These are phyloP conservation scores for Athene cunicularia DNA, from an alignment of 2,113 vertebrate genomes.

Conservation along the genomic window DNA sequence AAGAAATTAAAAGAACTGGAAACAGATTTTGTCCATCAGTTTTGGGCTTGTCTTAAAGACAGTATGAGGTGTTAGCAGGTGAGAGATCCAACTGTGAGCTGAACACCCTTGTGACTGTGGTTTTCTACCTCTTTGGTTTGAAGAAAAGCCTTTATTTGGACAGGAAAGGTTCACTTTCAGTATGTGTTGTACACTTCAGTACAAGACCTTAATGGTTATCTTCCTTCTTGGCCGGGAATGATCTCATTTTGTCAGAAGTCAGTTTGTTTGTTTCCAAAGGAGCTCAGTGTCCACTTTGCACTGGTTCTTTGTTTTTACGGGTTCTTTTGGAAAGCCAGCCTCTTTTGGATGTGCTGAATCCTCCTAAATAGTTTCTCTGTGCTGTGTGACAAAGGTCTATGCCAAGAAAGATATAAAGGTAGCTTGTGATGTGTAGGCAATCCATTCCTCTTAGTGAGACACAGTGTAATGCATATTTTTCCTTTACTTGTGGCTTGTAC, in stretches of 20 bases:
- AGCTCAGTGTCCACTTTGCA: not conserved
- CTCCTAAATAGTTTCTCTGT: slow-evolving; percentile 46
- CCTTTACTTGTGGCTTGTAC: slow-evolving; percentile 53
- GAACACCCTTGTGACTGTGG: not conserved
- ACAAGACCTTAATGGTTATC: not conserved
- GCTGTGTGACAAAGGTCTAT: slow-evolving; percentile 5
- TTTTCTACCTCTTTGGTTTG: not conserved
- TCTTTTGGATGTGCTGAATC: not conserved
- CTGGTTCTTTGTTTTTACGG: slow-evolving; percentile 6
- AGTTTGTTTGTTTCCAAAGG: not conserved
- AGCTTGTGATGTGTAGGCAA: slow-evolving; percentile 38
- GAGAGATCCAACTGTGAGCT: not conserved
- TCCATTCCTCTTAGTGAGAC: slow-evolving; percentile 34
- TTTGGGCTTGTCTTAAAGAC: not conserved
- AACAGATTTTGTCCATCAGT: not conserved
- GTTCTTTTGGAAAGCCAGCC: not conserved
- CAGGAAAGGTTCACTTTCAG: not conserved
- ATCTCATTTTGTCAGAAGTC: not conserved
- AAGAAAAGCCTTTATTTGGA: not conserved
- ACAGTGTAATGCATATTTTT: slow-evolving; percentile 31
- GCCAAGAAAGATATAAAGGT: slow-evolving; percentile 66
- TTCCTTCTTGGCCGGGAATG: not conserved
- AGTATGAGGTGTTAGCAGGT: not conserved
- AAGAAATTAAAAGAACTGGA: not conserved
- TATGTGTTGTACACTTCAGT: not conserved